Conservation (phyloP, 2,113 vertebrate species). For the Dasyurus viverrinus region DNA sequence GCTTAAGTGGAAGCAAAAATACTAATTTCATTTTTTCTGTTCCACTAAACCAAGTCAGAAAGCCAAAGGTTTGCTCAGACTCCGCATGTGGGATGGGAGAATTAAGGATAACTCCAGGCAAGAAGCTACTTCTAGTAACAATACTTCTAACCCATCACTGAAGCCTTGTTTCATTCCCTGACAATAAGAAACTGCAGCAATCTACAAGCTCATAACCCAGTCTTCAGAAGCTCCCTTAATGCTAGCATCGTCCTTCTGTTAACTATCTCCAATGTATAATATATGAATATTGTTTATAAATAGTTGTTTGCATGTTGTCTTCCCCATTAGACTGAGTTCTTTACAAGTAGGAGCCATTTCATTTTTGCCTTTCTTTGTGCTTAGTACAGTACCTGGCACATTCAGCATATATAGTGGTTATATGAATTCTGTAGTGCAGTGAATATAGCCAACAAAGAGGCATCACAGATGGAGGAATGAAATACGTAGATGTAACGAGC, state of each 20-base stretch:
- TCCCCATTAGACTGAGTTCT: not conserved
- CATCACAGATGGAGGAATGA: not conserved
- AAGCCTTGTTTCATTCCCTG: not conserved
- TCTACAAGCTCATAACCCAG: not conserved
- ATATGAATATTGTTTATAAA: not conserved
- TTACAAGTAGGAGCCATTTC: not conserved
- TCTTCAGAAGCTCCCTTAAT: not conserved
- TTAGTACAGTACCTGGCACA: not conserved
- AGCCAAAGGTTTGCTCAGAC: slow-evolving; percentile 35
- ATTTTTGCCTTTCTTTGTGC: not conserved
- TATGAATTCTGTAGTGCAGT: not conserved
- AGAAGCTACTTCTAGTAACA: slow-evolving; percentile 32
- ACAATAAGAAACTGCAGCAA: not conserved
- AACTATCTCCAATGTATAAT: not conserved
- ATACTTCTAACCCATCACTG: not conserved
- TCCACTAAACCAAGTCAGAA: slow-evolving; percentile 23
- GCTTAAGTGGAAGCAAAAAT: slow-evolving; percentile 51
- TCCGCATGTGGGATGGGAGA: not conserved
- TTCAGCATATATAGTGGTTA: not conserved
- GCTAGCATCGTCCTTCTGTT: not conserved
- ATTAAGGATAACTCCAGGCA: not conserved
- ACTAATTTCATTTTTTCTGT: slow-evolving; percentile 58
- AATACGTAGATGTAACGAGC: not conserved
- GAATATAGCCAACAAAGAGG: not conserved
- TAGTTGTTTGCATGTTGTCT: not conserved